A percentile compares a stretch with the other conserved stretches of the same genome.
Evolutionary conservation across 1,140 invertebrate genomes (phyloP).

Genomic region (Neodiprion fabricii): DNA sequence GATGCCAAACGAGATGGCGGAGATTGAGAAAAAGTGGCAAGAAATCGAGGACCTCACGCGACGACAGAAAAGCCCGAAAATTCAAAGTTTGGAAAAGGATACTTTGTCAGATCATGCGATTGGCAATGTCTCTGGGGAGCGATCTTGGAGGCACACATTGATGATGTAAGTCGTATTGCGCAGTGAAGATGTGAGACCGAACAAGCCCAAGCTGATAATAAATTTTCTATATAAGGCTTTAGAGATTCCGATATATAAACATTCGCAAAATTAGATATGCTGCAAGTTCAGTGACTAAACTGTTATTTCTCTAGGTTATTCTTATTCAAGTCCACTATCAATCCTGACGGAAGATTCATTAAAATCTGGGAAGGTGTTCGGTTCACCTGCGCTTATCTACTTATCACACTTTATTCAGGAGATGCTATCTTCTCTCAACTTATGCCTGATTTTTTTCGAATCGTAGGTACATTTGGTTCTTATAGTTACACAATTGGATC

Average conservation of each 20-base stretch:
- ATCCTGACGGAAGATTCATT: background rate
- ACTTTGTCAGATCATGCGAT: background rate
- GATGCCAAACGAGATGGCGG: background rate
- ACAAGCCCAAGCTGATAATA: too few relatives aligned
- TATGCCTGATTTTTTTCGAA: background rate
- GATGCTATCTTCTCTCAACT: background rate
- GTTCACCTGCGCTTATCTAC: background rate
- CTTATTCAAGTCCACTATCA: background rate
- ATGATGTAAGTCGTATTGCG: background rate
- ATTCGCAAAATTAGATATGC: background rate
- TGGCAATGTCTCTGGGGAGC: background rate
- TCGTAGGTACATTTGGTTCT: too few relatives aligned
- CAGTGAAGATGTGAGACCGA: too few relatives aligned
- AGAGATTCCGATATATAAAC: too few relatives aligned
- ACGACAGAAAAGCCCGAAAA: background rate
- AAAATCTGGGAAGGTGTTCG: background rate
- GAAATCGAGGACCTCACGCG: background rate
- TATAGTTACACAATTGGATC: too few relatives aligned
- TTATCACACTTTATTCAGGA: background rate
- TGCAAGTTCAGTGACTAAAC: background rate
- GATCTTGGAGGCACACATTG: background rate
- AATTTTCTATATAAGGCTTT: too few relatives aligned
- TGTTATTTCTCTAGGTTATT: background rate
- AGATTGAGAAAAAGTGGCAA: background rate
- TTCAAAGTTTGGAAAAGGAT: background rate